phyloP scores from a whole-genome alignment of 1,140 invertebrate species.

The Rhopalosiphum maidis region DNA sequence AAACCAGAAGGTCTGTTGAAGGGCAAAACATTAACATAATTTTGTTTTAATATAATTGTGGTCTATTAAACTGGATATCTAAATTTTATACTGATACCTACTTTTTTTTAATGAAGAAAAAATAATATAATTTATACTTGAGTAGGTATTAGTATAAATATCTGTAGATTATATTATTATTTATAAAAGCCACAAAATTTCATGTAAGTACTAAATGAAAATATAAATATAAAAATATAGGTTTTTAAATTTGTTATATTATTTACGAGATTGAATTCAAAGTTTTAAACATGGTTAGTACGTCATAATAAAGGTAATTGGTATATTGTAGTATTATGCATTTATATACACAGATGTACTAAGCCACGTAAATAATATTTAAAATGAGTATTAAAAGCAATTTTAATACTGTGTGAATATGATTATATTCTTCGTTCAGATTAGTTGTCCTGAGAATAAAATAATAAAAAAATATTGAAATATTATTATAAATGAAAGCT shows the following conservation, averaged over 20 bases:
- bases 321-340: not conserved
- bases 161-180: too few relatives aligned
- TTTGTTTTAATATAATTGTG: not conserved
- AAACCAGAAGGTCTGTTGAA: not conserved
- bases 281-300: not conserved
- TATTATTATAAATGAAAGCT: not conserved
- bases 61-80: not conserved
- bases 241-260: not conserved
- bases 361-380: not conserved
- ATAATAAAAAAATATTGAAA: not conserved
- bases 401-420: not conserved
- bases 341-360: not conserved
- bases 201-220: not conserved
- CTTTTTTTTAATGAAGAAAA: too few relatives aligned
- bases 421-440: not conserved
- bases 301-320: not conserved
- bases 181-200: too few relatives aligned
- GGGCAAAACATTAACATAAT: not conserved
- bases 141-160: too few relatives aligned
- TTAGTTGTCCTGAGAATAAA: not conserved
- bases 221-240: not conserved
- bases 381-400: not conserved
- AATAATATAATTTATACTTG: too few relatives aligned
- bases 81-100: too few relatives aligned
- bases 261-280: not conserved